phyloP scores from a whole-genome alignment of 1,140 invertebrate species.

The Helicoverpa armigera region DNA sequence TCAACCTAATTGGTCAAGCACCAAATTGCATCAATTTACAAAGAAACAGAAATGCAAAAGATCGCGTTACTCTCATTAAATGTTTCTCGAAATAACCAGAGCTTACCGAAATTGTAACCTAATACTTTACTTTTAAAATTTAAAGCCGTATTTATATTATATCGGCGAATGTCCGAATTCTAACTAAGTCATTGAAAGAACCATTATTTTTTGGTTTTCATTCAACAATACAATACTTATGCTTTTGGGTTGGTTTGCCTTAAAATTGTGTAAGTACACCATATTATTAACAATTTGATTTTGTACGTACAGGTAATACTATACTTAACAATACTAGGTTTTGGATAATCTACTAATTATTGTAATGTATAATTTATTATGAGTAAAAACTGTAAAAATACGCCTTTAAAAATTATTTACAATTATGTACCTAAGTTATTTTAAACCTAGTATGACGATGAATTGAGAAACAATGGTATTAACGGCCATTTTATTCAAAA shows the following conservation, averaged over 20 bases:
- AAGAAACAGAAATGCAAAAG: not conserved
- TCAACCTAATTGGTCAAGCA: not conserved
- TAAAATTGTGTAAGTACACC: not conserved
- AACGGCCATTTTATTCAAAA: no score
- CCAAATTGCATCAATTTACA: not conserved
- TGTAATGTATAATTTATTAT: no score
- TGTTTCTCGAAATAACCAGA: slow-evolving; percentile 1
- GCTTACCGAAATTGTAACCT: slow-evolving; percentile 2
- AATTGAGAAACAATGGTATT: no score
- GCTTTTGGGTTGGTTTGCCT: not conserved
- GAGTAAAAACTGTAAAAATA: no score
- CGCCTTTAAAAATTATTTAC: no score
- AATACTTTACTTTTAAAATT: slow-evolving; percentile 24
- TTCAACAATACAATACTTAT: not conserved
- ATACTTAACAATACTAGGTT: no score
- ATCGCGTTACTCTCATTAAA: slow-evolving; percentile 36
- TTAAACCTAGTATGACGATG: no score
- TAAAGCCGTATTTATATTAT: not conserved
- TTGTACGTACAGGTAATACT: no score
- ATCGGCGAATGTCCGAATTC: not conserved
- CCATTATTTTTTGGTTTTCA: not conserved
- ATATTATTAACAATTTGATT: no score
- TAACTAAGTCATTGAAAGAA: no score
- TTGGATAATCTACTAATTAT: no score
- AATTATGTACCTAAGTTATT: no score